Conservation (phyloP, 2,888 invertebrate species). For the Malthinus seriepunctatus region DNA sequence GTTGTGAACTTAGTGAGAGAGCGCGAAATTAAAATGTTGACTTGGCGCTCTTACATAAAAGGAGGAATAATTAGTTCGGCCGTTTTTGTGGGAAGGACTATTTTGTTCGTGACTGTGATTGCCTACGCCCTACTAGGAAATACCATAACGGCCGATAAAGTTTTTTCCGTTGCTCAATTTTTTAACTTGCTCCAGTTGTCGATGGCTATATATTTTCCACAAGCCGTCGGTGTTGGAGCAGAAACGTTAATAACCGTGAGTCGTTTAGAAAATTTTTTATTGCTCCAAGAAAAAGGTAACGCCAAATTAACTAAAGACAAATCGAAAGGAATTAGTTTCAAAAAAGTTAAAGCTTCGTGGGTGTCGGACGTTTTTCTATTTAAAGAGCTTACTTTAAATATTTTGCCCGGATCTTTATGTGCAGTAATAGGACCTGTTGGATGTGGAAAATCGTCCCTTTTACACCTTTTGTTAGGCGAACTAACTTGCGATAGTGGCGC, state of each 20-base stretch:
- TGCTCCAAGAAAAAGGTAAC: constrained; percentile 60
- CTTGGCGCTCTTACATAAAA: constrained; percentile 59
- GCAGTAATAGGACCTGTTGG: constrained; percentile 94
- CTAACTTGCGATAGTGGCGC: constrained; percentile 58
- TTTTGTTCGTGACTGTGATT: constrained; percentile 76
- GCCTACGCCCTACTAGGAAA: constrained; percentile 72
- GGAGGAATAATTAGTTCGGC: constrained; percentile 71
- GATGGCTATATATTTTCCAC: constrained; percentile 64
- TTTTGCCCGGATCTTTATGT: constrained; percentile 59
- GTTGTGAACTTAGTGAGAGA: constrained; percentile 26
- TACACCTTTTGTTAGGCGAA: constrained; percentile 61
- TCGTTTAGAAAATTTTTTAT: constrained; percentile 61
- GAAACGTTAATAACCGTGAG: constrained; percentile 61
- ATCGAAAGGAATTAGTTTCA: constrained; percentile 14
- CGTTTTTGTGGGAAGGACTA: constrained; percentile 80
- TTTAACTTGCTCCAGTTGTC: constrained; percentile 57
- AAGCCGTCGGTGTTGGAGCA: constrained; percentile 61
- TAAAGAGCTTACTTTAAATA: constrained; percentile 52
- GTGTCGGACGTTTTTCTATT: not conserved
- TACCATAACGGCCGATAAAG: constrained; percentile 58
- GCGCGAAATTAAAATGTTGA: constrained; percentile 36
- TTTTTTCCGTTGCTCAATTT: constrained; percentile 54
- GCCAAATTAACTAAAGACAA: constrained; percentile 22
- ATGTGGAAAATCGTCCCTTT: constrained; percentile 69
- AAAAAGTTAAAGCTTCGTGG: no score